These are phyloP conservation scores for Hycleus phaleratus DNA, from an alignment of 1,140 invertebrate species.

Conservation along the genomic window DNA sequence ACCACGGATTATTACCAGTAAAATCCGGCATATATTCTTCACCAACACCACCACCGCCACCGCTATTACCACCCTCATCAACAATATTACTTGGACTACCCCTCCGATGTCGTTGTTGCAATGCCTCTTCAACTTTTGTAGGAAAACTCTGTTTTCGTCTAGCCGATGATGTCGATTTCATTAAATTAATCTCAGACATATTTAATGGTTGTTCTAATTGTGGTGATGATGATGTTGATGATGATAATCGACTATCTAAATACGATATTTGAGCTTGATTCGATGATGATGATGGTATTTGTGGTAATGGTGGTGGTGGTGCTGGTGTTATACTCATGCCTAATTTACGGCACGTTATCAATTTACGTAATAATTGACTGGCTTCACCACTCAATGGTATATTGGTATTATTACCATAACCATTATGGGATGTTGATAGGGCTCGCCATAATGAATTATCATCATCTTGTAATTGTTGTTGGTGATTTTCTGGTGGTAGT, in stretches of 20 bases:
- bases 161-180: slow-evolving; percentile 40
- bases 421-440: slow-evolving; percentile 25
- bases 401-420: slow-evolving; percentile 23
- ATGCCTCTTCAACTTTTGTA: slow-evolving; percentile 44
- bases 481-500: slow-evolving; percentile 6
- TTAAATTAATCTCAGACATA: no score
- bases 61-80: not conserved
- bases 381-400: slow-evolving; percentile 49
- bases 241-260: not conserved
- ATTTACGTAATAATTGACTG: slow-evolving; percentile 59
- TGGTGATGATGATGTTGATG: no score
- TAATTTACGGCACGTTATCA: slow-evolving; percentile 65
- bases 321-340: slow-evolving; percentile 52
- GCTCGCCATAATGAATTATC: slow-evolving; percentile 28
- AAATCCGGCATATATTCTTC: slow-evolving; percentile 35
- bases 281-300: slow-evolving; percentile 19
- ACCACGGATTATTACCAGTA: slow-evolving; percentile 38
- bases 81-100: not conserved
- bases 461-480: slow-evolving; percentile 6
- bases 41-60: slow-evolving; percentile 9
- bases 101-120: slow-evolving; percentile 5
- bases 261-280: not conserved
- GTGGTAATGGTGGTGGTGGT: slow-evolving; percentile 34
- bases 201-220: no score
- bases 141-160: slow-evolving; percentile 67